Conservation (phyloP, 2,888 invertebrate genomes). For the Caenorhabditis angaria region DNA sequence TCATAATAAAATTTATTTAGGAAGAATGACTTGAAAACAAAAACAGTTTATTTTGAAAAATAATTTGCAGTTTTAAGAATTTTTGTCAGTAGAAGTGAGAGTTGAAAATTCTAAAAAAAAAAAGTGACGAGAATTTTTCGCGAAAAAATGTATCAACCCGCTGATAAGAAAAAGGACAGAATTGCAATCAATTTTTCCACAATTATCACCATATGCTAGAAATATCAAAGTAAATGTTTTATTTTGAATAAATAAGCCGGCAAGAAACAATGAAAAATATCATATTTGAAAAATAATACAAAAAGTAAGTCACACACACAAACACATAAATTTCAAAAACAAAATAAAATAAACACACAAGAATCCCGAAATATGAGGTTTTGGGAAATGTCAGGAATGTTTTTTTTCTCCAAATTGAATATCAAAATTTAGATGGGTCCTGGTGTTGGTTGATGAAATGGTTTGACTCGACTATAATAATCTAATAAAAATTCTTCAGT, state of each 20-base stretch:
- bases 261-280: neutral
- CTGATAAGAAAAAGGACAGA: no score
- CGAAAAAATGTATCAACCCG: no score
- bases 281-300: neutral
- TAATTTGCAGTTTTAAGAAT: no score
- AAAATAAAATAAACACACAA: neutral
- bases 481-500: conserved; percentile 55
- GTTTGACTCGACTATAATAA: conserved; percentile 64
- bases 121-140: no score
- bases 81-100: no score
- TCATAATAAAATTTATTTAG: no score
- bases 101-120: no score
- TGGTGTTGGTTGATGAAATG: conserved; percentile 36
- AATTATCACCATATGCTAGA: no score
- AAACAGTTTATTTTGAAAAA: no score
- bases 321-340: neutral
- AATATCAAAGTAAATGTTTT: neutral
- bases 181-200: no score
- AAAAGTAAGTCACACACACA: neutral
- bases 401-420: conserved; percentile 11
- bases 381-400: conserved; percentile 17
- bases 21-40: no score
- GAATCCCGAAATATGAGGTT: conserved; percentile 8
- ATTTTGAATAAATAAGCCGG: conserved; percentile 7
- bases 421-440: conserved; percentile 19